phyloP scores from a whole-genome alignment of 2,888 invertebrate species.

The Lasioglossum pauxillum region DNA sequence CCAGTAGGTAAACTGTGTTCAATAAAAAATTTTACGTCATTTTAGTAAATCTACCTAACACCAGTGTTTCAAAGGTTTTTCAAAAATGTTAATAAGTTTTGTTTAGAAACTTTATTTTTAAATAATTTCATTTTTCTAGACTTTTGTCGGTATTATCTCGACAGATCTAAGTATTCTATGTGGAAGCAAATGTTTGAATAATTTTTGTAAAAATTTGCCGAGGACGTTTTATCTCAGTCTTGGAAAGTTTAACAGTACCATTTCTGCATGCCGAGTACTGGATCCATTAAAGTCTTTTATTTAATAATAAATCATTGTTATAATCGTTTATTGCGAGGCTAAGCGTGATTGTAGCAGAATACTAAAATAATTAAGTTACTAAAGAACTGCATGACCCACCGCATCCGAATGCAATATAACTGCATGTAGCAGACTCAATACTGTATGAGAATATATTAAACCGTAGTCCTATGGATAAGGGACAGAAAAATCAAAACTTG shows the following conservation, averaged over 20 bases:
- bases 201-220: background rate
- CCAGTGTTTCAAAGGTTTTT: no score
- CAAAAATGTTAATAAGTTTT: no score
- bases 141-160: background rate
- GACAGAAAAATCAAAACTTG: background rate
- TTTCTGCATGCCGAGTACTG: background rate
- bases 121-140: no score
- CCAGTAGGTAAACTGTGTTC: background rate
- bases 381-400: background rate
- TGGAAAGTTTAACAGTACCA: background rate
- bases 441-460: background rate
- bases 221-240: background rate
- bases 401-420: background rate
- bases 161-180: background rate
- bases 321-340: background rate
- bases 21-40: background rate
- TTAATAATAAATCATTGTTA: background rate
- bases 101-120: no score
- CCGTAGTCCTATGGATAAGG: background rate
- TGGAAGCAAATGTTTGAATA: background rate
- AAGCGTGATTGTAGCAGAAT: background rate
- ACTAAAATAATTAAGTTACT: background rate
- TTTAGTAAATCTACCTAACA: background rate
- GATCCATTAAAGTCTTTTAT: background rate
- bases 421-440: constrained; percentile 5